Percentiles rank a stretch among this genome's conserved stretches.
These are phyloP conservation scores for Chaetophractus vellerosus DNA, from an alignment of 2,797 vertebrate species.

Conservation along the genomic window DNA sequence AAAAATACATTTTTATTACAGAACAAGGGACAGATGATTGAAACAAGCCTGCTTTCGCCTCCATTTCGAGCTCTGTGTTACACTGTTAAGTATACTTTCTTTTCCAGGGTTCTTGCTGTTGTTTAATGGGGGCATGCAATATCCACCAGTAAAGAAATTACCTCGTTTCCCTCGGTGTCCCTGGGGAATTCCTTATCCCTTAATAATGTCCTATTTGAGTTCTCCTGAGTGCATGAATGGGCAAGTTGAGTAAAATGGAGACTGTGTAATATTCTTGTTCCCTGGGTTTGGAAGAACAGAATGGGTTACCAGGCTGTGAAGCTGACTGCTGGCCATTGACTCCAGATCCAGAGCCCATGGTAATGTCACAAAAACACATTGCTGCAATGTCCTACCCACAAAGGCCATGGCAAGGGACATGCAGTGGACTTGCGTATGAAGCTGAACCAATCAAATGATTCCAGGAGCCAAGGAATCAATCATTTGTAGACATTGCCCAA, in stretches of 20 bases:
- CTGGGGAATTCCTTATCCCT: constrained; percentile 73
- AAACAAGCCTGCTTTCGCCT: constrained; percentile 78
- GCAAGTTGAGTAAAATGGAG: constrained; percentile 29
- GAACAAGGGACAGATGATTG: constrained; percentile 83
- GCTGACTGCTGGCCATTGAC: neutral
- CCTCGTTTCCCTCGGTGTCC: constrained; percentile 61
- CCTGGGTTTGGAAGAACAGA: neutral
- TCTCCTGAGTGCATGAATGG: constrained; percentile 68
- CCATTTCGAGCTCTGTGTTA: constrained; percentile 73
- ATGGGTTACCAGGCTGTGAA: neutral
- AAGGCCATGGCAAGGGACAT: neutral
- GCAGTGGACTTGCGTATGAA: neutral
- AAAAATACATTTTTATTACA: constrained; percentile 87
- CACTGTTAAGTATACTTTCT: constrained; percentile 76
- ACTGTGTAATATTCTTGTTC: neutral
- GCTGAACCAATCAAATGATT: neutral
- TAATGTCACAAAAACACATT: neutral
- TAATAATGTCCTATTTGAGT: constrained; percentile 76
- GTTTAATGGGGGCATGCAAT: constrained; percentile 79
- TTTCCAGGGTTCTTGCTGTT: constrained; percentile 74
- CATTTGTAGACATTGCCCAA: neutral
- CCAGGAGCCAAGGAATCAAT: neutral
- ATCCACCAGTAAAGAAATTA: constrained; percentile 83
- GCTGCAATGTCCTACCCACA: neutral
- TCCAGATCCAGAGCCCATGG: neutral